Evolutionary conservation across 2,888 invertebrate species (phyloP).

Genomic region (Drosophila neonasuta): DNA sequence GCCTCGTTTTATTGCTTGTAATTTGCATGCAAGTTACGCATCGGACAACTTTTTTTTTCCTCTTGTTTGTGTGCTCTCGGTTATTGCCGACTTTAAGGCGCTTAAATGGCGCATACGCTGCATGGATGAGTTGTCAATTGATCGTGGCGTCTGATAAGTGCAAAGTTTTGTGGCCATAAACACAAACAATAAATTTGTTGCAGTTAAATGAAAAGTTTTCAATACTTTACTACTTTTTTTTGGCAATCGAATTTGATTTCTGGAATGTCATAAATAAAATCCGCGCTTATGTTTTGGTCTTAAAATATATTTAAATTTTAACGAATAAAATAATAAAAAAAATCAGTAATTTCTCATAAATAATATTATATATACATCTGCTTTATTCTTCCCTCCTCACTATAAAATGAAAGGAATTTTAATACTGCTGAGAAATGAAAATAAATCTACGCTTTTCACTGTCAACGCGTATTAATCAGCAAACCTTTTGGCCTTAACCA

Average conservation of each 20-base stretch:
- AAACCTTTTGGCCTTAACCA: conserved; percentile 56
- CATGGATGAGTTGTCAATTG: conserved; percentile 44
- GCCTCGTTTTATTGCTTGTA: conserved; percentile 75
- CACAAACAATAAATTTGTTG: neutral
- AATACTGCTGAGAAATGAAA: conserved; percentile 8
- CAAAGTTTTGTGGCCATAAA: conserved; percentile 42
- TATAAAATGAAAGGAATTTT: neutral
- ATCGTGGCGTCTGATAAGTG: conserved; percentile 36
- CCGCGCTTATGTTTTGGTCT: no score
- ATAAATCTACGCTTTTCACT: conserved; percentile 40
- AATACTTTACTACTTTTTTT: no score
- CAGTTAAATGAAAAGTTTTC: conserved; percentile 12
- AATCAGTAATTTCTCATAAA: no score
- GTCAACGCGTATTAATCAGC: conserved; percentile 76
- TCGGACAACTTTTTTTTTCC: conserved; percentile 39
- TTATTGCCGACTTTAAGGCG: conserved; percentile 66
- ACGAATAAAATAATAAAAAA: no score
- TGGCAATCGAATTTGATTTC: no score
- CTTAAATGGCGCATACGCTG: conserved; percentile 62
- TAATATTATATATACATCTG: no score
- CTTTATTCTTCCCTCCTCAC: neutral
- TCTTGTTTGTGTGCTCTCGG: conserved; percentile 6
- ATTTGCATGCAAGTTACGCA: conserved; percentile 72
- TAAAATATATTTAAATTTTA: no score
- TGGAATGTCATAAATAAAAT: no score